Evolutionary conservation across 2,113 vertebrate species (phyloP), one percentile per base, ranked within the genome.

Genomic region (Dendrocopos noguchii): DNA sequence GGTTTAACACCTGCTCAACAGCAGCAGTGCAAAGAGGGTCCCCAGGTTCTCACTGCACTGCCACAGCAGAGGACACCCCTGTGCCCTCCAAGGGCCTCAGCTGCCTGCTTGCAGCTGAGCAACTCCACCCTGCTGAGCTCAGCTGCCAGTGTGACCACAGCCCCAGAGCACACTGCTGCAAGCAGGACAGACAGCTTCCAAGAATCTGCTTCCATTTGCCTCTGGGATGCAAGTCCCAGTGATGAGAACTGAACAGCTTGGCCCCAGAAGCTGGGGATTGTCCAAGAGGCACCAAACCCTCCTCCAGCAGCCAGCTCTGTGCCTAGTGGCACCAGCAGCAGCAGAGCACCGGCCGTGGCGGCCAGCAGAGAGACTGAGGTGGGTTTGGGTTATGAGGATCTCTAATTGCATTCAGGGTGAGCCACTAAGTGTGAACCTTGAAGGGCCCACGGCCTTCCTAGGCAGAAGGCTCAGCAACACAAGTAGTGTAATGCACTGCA

Each of bases 401-500:
- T 88, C 90, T 34, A 81, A 93, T 72, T 92, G 80, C 74, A 82
- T 79, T 86, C 46, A 68, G 84, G 84, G 65, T 80, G 86, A 90
- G 95, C 75, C 59, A 80, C 12, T 63, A 52, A 15, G 13, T 6
- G 53, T 47, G 93, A 92, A 80, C 0, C 1, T 22, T 74, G 83
- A 4, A 12, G 74, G 86, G 77, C 81, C 20, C 3, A 9, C 63
- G 91, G 81, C 85, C 94, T 91, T 57, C 88, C 56, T 33, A 85
- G 94, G 90, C 72, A 80, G 78, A 93, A 94, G 13, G 87, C 88
- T 95, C 74, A 83, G 96, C 84, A 89, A 93, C 5, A 34, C 67
- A 91, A 97, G 96, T 88, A 96, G 96, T 91, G 92, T 91, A 95
- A 97, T 91, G 96, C 97, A 97, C 96, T 95, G 94, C 96, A 96